phyloP scores from a whole-genome alignment of 1,140 invertebrate species.

The Diorhabda carinulata region DNA sequence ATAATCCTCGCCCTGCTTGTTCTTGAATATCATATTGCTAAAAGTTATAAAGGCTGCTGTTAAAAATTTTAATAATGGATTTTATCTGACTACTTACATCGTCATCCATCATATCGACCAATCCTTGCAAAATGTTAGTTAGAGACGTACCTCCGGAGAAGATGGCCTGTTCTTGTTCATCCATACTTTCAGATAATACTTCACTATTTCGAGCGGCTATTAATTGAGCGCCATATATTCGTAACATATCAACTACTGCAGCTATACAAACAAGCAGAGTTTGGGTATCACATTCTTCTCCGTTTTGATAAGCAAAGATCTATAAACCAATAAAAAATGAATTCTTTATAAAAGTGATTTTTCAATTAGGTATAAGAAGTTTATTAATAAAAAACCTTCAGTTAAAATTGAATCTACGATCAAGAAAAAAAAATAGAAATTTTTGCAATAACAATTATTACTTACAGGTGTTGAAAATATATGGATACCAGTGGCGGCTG shows the following conservation, averaged over 20 bases:
- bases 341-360: too few relatives aligned
- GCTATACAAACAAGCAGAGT: slow-evolving; percentile 26
- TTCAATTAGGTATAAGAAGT: too few relatives aligned
- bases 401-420: too few relatives aligned
- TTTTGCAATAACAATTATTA: background rate
- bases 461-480: slow-evolving; percentile 33
- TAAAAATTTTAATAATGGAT: background rate
- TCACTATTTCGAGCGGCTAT: slow-evolving; percentile 25
- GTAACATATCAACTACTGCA: slow-evolving; percentile 28
- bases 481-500: slow-evolving; percentile 31
- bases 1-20: slow-evolving; percentile 27
- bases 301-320: slow-evolving; percentile 28
- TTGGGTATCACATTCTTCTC: slow-evolving; percentile 29
- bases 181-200: slow-evolving; percentile 26
- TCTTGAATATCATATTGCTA: slow-evolving; percentile 31
- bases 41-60: slow-evolving; percentile 5
- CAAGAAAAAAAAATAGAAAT: too few relatives aligned
- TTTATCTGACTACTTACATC: slow-evolving; percentile 23
- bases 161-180: slow-evolving; percentile 25
- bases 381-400: too few relatives aligned
- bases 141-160: slow-evolving; percentile 34
- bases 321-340: background rate
- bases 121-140: slow-evolving; percentile 25
- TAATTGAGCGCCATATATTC: slow-evolving; percentile 30
- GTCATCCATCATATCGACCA: slow-evolving; percentile 34